Evolutionary conservation across 2,797 vertebrate species (phyloP).

Genomic region (Aselliscus stoliczkanus): DNA sequence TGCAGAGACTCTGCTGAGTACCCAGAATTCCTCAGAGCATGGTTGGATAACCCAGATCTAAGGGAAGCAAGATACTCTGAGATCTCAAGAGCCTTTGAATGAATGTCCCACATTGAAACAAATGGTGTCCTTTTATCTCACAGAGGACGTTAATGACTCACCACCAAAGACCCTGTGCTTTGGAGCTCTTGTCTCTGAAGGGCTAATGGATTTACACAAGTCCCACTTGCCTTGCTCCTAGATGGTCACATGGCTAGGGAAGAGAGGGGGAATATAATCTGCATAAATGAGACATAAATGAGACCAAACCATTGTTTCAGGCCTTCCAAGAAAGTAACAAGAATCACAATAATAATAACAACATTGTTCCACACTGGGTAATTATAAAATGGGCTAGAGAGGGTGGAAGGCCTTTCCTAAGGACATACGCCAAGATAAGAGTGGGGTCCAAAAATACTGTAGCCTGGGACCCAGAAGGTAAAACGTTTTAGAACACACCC

Average conservation of each 20-base stretch:
- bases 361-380: not conserved
- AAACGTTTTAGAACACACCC: not conserved
- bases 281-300: too few species aligned
- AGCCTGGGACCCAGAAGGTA: not conserved
- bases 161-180: not conserved
- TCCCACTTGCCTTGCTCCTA: not conserved
- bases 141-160: not conserved
- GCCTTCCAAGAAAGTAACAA: not conserved
- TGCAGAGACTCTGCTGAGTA: not conserved
- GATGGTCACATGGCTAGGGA: not conserved
- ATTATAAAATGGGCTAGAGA: not conserved
- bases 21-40: not conserved
- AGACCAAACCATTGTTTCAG: not conserved
- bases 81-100: not conserved
- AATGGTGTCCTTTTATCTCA: not conserved
- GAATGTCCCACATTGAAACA: not conserved
- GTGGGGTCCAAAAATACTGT: not conserved
- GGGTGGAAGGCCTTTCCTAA: not conserved
- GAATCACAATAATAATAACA: not conserved
- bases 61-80: not conserved
- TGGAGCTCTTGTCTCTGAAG: not conserved
- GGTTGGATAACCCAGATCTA: not conserved
- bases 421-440: not conserved
- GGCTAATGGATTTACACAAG: not conserved
- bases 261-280: not conserved